A percentile compares a stretch with the other conserved stretches of the same genome.
These are phyloP conservation scores for Hippocampus barbouri DNA, from an alignment of 2,113 vertebrate genomes.

Conservation along the genomic window DNA sequence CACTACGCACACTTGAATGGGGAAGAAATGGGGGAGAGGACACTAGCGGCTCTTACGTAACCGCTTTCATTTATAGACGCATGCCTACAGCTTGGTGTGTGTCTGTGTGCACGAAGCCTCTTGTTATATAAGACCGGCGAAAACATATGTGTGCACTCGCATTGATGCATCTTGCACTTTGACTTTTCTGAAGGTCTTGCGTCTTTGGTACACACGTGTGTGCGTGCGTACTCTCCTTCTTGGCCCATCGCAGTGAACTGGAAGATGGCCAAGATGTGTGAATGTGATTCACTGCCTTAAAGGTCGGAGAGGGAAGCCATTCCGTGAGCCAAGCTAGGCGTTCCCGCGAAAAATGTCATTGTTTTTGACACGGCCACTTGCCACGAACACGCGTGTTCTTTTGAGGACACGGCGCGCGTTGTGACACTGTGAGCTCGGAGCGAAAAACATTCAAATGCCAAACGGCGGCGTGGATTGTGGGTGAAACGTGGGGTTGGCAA, in stretches of 20 bases:
- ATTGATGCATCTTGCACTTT: constrained; percentile 1
- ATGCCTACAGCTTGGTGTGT: constrained; percentile 39
- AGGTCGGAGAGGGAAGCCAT: constrained; percentile 26
- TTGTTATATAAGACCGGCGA: constrained; percentile 40
- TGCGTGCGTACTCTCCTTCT: constrained; percentile 1
- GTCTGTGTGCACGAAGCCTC: constrained; percentile 1
- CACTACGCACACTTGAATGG: neutral
- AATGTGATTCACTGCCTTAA: constrained; percentile 29
- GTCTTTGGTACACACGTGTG: constrained; percentile 11
- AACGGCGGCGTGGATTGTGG: neutral
- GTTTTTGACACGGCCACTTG: constrained; percentile 6
- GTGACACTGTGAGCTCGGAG: neutral
- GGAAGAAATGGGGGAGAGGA: neutral
- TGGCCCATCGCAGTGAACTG: constrained; percentile 2
- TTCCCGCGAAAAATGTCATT: constrained; percentile 17
- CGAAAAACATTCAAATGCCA: neutral
- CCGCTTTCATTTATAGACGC: constrained; percentile 48
- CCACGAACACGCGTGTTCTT: neutral
- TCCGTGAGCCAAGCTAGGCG: constrained; percentile 12
- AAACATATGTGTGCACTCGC: neutral
- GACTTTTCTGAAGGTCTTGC: neutral
- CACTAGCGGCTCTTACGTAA: constrained; percentile 46
- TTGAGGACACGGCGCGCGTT: constrained; percentile 1
- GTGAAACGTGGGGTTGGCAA: neutral
- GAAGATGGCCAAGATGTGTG: constrained; percentile 36